Percentiles rank a stretch among this genome's conserved stretches.
Conservation (phyloP, 2,113 vertebrate genomes). For the Atlantisia rogersi region DNA sequence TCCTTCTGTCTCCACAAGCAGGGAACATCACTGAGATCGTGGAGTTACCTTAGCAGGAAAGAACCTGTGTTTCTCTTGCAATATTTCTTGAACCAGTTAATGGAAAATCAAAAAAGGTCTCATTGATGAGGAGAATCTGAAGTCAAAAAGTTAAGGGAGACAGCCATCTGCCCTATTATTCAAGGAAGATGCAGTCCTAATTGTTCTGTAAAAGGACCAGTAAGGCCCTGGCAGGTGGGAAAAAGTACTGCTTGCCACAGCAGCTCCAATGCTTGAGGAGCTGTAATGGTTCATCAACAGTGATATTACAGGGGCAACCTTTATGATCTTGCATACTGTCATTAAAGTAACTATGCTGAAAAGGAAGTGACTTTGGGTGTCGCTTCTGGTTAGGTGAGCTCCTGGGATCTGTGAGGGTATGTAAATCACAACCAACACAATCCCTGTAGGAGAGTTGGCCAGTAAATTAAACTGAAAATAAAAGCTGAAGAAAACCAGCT, state of each 20-base stretch:
- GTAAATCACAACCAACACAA: neutral
- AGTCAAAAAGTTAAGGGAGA: neutral
- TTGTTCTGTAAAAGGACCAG: neutral
- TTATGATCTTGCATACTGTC: neutral
- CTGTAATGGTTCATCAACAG: constrained; percentile 18
- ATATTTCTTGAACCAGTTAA: neutral
- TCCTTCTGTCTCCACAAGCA: neutral
- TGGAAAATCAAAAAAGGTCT: neutral
- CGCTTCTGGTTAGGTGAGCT: neutral
- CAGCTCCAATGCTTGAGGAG: neutral
- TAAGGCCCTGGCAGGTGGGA: neutral
- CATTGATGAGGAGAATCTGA: neutral
- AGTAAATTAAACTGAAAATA: neutral
- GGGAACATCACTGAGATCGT: neutral
- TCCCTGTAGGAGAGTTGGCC: neutral
- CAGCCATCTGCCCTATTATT: neutral
- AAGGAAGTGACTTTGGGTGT: constrained; percentile 48
- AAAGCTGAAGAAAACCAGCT: neutral
- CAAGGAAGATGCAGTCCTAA: neutral
- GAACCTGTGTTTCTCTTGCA: neutral
- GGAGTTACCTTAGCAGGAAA: neutral
- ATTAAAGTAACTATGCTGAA: constrained; percentile 40
- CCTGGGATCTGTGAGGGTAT: neutral
- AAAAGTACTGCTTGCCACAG: neutral
- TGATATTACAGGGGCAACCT: neutral